Conservation (phyloP, 2,113 vertebrate species). For the Scomber scombrus region DNA sequence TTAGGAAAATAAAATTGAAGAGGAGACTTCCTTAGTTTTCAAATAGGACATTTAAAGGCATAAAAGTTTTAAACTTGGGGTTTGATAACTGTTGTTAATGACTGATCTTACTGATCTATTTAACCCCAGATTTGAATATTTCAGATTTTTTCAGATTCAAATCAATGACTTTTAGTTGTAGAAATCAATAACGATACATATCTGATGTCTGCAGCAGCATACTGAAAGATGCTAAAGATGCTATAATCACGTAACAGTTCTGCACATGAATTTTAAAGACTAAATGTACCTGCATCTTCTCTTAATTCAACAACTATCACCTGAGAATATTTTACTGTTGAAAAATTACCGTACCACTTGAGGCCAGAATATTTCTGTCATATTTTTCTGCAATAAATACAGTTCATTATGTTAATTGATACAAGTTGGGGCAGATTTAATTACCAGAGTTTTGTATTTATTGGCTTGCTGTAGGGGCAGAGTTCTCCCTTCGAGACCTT, state of each 20-base stretch:
- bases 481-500: conserved; percentile 93
- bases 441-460: conserved; percentile 25
- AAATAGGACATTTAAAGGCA: conserved; percentile 37
- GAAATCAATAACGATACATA: not conserved
- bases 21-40: conserved; percentile 27
- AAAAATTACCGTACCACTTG: not conserved
- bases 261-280: conserved; percentile 31
- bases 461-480: conserved; percentile 85
- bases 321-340: not conserved
- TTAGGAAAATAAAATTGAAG: conserved; percentile 9
- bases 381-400: conserved; percentile 16
- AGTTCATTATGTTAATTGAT: conserved; percentile 35
- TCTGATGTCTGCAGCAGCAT: not conserved
- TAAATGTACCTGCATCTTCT: conserved; percentile 22
- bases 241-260: not conserved
- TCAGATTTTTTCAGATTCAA: too few relatives aligned
- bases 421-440: not conserved
- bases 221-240: conserved; percentile 6
- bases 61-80: conserved; percentile 9
- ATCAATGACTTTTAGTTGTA: too few relatives aligned
- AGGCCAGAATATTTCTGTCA: conserved; percentile 20
- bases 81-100: conserved; percentile 3
- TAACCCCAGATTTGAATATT: not conserved
- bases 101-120: not conserved
- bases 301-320: too few relatives aligned